Conservation (phyloP, 92 coral and sea anemone genomes). For the Parazoanthus swiftii region DNA sequence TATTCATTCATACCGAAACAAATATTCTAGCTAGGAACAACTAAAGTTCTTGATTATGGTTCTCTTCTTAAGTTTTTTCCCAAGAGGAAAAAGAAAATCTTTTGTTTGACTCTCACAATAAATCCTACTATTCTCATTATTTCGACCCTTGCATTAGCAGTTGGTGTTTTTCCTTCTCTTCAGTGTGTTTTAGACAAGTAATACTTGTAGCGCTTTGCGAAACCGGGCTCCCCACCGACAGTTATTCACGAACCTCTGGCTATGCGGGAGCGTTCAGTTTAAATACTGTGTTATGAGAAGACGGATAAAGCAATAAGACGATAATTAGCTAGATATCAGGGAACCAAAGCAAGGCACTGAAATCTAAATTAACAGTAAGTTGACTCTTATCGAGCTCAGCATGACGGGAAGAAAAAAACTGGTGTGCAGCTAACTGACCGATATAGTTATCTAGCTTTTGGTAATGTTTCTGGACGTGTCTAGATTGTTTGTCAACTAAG, state of each 20-base stretch:
- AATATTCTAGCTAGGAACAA: not conserved
- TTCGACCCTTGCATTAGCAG: not conserved
- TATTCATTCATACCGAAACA: not conserved
- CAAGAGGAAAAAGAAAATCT: not conserved
- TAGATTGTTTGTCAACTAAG: too few relatives aligned
- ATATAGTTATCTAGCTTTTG: not conserved
- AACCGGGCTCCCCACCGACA: slow-evolving; percentile 5
- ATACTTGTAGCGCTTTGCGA: not conserved
- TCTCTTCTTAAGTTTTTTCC: not conserved
- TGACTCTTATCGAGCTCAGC: not conserved
- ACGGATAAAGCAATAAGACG: not conserved
- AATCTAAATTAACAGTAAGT: not conserved
- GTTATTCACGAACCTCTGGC: not conserved
- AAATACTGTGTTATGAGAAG: not conserved
- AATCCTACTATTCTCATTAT: not conserved
- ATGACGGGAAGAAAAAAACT: too few relatives aligned
- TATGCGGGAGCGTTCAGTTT: slow-evolving; percentile 6
- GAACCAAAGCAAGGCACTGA: not conserved
- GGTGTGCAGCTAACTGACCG: not conserved
- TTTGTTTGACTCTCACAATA: not conserved
- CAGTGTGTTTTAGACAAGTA: not conserved
- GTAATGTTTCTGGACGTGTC: too few relatives aligned
- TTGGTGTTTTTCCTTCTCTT: not conserved
- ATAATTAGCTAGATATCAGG: not conserved
- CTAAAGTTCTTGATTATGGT: not conserved